Conservation (phyloP, 2,888 invertebrate species). For the Calameuta idolon region DNA sequence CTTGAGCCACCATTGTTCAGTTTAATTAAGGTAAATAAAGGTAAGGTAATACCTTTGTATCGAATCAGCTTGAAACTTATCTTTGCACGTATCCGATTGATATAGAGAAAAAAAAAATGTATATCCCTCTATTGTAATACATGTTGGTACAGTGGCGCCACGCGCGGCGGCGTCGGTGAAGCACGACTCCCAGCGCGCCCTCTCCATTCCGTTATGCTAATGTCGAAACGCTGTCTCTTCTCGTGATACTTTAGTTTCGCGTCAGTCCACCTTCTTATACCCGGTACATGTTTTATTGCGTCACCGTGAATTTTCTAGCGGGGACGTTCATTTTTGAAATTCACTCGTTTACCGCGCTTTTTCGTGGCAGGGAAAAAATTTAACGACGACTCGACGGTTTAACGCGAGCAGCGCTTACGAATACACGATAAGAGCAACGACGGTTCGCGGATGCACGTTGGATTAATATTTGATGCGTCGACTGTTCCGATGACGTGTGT, state of each 20-base stretch:
- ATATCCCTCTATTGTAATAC: too few species aligned
- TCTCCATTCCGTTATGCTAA: slow-evolving; percentile 47
- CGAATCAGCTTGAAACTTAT: not conserved
- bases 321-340: not conserved
- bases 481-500: too few species aligned
- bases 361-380: not conserved
- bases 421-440: not conserved
- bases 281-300: not conserved
- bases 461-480: not conserved
- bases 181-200: slow-evolving; percentile 33
- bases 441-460: not conserved
- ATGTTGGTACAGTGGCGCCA: not conserved
- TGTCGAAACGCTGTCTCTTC: slow-evolving; percentile 33
- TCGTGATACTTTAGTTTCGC: not conserved
- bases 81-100: not conserved
- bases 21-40: not conserved
- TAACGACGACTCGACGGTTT: not conserved
- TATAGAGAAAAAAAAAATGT: too few species aligned
- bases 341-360: not conserved
- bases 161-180: not conserved
- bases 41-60: not conserved
- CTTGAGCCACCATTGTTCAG: not conserved
- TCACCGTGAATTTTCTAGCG: not conserved
- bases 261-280: not conserved
- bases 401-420: not conserved